Conservation (phyloP, 2,888 invertebrate genomes). For the Brachycybe producta region DNA sequence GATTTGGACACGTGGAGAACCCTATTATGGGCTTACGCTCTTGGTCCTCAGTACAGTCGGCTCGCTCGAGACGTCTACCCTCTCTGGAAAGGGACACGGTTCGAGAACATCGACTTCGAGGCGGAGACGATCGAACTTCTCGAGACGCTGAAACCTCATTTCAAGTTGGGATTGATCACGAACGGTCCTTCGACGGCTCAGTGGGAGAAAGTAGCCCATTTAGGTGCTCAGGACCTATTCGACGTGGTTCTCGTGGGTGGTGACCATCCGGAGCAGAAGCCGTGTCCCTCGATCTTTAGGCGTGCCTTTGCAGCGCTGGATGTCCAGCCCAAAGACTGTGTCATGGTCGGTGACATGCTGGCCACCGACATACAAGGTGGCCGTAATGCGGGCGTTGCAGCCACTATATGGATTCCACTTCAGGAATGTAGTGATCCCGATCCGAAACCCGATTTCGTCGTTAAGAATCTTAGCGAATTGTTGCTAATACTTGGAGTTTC, state of each 20-base stretch:
- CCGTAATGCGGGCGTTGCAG: slow-evolving; percentile 57
- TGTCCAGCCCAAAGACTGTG: slow-evolving; percentile 58
- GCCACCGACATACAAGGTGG: slow-evolving; percentile 79
- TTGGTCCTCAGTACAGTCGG: slow-evolving; percentile 57
- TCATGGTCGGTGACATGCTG: slow-evolving; percentile 78
- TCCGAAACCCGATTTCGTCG: slow-evolving; percentile 21
- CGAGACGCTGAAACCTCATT: slow-evolving; percentile 48
- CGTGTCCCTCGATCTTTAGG: slow-evolving; percentile 66
- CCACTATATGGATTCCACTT: slow-evolving; percentile 64
- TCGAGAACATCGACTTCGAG: slow-evolving; percentile 56
- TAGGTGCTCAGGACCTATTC: slow-evolving; percentile 23
- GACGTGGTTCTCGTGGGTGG: slow-evolving; percentile 48
- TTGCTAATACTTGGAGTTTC: slow-evolving; percentile 18
- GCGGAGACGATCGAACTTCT: slow-evolving; percentile 56
- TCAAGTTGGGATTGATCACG: slow-evolving; percentile 65
- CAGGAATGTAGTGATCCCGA: slow-evolving; percentile 16
- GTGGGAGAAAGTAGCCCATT: slow-evolving; percentile 63
- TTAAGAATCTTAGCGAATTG: slow-evolving; percentile 20
- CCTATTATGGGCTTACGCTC: slow-evolving; percentile 60
- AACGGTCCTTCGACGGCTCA: slow-evolving; percentile 76
- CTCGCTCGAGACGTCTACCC: slow-evolving; percentile 57
- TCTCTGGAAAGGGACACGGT: slow-evolving; percentile 66
- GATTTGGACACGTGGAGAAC: slow-evolving; percentile 63
- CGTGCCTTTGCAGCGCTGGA: slow-evolving; percentile 57
- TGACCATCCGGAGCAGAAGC: slow-evolving; percentile 76